These are phyloP conservation scores for Hydra vulgaris DNA, from an alignment of 30 jellyfish, hydroid and myxozoan species.

Conservation along the genomic window DNA sequence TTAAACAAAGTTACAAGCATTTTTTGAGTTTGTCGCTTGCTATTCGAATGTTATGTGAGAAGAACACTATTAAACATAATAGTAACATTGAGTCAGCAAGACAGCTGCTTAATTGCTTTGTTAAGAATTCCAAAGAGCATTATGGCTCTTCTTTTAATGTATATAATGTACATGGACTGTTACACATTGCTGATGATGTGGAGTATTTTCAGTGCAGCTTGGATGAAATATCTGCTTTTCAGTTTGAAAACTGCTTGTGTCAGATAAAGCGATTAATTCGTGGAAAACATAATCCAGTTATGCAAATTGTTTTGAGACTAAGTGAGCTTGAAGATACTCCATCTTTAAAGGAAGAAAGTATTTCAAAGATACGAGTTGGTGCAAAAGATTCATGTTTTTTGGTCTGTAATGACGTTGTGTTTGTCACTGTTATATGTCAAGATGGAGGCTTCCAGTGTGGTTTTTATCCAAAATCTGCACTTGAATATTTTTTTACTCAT, in stretches of 20 bases:
- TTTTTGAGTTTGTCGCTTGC: slow-evolving; percentile 24
- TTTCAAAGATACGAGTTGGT: not conserved
- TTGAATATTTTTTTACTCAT: not conserved
- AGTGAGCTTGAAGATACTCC: not conserved
- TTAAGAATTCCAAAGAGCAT: slow-evolving; percentile 13
- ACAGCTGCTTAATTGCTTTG: slow-evolving; percentile 27
- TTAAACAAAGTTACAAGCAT: slow-evolving; percentile 13
- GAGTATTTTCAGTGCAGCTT: slow-evolving; percentile 17
- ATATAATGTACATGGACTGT: slow-evolving; percentile 34
- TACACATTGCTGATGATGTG: slow-evolving; percentile 34
- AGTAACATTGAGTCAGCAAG: slow-evolving; percentile 27
- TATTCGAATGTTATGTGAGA: slow-evolving; percentile 24
- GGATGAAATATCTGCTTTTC: slow-evolving; percentile 17
- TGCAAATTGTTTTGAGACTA: slow-evolving; percentile 10
- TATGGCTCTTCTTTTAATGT: slow-evolving; percentile 29
- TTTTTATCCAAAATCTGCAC: not conserved
- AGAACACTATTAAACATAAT: slow-evolving; percentile 2
- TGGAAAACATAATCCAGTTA: slow-evolving; percentile 2
- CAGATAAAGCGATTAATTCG: not conserved
- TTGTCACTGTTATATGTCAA: not conserved
- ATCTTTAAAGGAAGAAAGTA: not conserved
- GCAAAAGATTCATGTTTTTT: not conserved
- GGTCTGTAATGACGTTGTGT: not conserved
- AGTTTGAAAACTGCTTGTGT: slow-evolving; percentile 18
- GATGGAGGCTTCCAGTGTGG: not conserved